Percentiles rank a stretch among this genome's conserved stretches.
phyloP scores from a whole-genome alignment of 2,797 vertebrate species.

The Peromyscus melanophrys region DNA sequence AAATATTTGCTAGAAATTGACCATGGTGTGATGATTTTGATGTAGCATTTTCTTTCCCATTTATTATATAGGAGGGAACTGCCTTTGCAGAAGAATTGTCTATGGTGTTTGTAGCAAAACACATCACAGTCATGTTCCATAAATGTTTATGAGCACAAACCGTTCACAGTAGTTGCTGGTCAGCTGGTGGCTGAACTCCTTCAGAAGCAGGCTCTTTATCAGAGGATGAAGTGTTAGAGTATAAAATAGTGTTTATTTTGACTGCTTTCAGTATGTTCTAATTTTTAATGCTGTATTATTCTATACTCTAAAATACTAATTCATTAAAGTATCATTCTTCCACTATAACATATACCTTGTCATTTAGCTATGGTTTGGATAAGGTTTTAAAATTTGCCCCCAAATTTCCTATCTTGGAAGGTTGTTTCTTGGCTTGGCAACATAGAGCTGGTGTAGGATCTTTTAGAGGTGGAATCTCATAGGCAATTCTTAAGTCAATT shows the following conservation, averaged over 20 bases:
- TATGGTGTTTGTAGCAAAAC: too few species aligned
- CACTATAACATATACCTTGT: not conserved
- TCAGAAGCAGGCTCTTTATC: not conserved
- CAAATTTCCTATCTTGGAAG: not conserved
- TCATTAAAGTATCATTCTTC: not conserved
- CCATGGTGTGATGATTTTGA: not conserved
- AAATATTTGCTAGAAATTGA: not conserved
- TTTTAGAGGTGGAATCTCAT: not conserved
- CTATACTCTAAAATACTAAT: not conserved
- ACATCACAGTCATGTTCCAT: not conserved
- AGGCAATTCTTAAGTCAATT: not conserved
- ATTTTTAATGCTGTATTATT: not conserved
- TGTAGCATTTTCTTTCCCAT: not conserved
- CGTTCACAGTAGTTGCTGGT: not conserved
- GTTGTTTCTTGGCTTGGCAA: not conserved
- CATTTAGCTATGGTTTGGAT: not conserved
- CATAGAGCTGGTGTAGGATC: too few species aligned
- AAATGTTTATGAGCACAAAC: not conserved
- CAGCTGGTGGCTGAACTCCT: not conserved
- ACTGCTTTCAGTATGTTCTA: not conserved
- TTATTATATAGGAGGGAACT: not conserved
- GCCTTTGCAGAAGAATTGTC: too few species aligned
- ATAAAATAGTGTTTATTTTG: not conserved
- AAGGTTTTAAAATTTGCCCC: not conserved
- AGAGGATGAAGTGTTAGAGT: not conserved